These are phyloP conservation scores for Artemisiospiza belli DNA, from an alignment of 2,113 vertebrate genomes.

Conservation along the genomic window DNA sequence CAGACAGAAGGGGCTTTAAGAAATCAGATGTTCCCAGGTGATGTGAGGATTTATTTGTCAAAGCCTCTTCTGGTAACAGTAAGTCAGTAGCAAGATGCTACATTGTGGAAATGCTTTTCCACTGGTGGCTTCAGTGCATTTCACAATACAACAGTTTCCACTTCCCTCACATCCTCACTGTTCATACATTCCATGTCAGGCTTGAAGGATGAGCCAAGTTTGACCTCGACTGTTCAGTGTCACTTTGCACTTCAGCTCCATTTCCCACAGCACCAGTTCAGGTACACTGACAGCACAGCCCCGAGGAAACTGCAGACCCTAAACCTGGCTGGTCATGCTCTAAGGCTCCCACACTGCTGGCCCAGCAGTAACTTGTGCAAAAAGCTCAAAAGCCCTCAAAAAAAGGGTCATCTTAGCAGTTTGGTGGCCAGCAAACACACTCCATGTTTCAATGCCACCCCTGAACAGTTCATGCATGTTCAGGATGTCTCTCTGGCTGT, in stretches of 20 bases:
- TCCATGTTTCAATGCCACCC: background rate
- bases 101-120: background rate
- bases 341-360: background rate
- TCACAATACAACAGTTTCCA: background rate
- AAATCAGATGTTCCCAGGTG: constrained; percentile 59
- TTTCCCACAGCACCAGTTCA: background rate
- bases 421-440: background rate
- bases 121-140: background rate
- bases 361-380: background rate
- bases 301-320: background rate
- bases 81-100: constrained; percentile 4
- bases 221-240: background rate
- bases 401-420: background rate
- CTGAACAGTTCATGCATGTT: background rate
- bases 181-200: background rate
- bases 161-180: background rate
- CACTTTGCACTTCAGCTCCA: background rate
- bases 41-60: constrained; percentile 49
- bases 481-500: background rate
- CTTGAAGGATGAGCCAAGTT: background rate
- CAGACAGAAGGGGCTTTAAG: constrained; percentile 25
- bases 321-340: background rate
- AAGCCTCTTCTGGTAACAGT: background rate
- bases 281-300: background rate
- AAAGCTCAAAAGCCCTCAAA: background rate